These are phyloP conservation scores for Diplosoma virens DNA, from an alignment of 23 tunicate species.

Conservation along the genomic window DNA sequence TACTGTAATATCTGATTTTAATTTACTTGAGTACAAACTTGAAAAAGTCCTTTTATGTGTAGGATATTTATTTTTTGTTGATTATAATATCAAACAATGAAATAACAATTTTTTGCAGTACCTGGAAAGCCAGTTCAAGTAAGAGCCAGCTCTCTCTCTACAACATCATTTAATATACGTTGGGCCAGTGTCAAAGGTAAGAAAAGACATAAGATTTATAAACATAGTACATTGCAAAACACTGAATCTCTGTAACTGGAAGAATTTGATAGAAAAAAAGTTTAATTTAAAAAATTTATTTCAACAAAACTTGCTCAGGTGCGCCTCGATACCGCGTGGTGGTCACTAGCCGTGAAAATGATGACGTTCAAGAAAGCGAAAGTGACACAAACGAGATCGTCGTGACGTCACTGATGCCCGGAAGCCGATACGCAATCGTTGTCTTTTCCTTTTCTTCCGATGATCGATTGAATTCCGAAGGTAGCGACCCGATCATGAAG, in stretches of 20 bases:
- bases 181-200: constrained; percentile 64
- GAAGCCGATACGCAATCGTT: constrained; percentile 26
- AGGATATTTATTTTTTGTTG: no score
- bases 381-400: not conserved
- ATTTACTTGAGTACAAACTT: no score
- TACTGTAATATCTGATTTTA: no score
- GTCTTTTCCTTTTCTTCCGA: constrained; percentile 27
- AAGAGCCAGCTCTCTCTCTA: constrained; percentile 20
- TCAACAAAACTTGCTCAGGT: no score
- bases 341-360: not conserved
- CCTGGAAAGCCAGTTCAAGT: constrained; percentile 7
- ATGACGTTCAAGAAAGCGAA: not conserved
- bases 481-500: constrained; percentile 32
- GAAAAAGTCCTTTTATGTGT: no score
- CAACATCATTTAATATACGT: constrained; percentile 22
- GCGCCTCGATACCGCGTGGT: constrained; percentile 10
- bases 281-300: no score
- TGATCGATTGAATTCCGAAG: constrained; percentile 38
- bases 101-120: not conserved
- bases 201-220: no score
- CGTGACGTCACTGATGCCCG: constrained; percentile 11
- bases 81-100: no score
- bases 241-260: no score
- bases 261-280: no score
- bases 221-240: no score